These are phyloP conservation scores for Gobiocypris rarus DNA, from an alignment of 2,113 vertebrate genomes.

Conservation along the genomic window DNA sequence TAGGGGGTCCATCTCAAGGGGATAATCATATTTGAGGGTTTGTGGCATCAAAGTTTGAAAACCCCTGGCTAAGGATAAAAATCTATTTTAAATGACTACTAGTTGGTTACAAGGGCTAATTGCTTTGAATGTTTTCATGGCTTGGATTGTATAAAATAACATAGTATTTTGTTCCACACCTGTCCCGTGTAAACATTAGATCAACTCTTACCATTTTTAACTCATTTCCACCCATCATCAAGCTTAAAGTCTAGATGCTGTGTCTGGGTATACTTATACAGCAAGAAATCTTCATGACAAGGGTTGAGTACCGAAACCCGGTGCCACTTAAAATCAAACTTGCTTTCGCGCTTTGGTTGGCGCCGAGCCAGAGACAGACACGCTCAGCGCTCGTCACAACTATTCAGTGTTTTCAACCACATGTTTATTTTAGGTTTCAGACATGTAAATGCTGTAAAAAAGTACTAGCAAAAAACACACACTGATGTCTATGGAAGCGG, in stretches of 20 bases:
- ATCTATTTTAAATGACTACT: background rate
- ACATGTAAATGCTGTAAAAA: no score
- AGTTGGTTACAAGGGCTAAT: background rate
- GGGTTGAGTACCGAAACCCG: no score
- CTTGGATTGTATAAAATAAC: background rate
- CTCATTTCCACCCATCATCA: background rate
- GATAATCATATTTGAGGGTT: background rate
- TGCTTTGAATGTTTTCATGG: background rate
- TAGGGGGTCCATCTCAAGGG: background rate
- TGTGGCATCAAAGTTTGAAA: no score
- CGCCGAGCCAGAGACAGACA: no score
- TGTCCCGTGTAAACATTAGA: background rate
- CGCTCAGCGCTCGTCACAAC: no score
- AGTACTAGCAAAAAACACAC: no score
- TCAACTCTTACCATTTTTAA: background rate
- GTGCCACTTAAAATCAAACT: no score
- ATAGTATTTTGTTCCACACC: conserved; percentile 2
- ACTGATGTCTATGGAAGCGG: no score
- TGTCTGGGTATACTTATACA: background rate
- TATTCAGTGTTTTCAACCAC: no score
- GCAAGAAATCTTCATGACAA: background rate
- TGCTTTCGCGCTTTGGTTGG: no score
- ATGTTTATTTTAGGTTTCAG: no score
- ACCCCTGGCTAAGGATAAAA: background rate
- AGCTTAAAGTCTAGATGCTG: conserved; percentile 22